These are phyloP conservation scores for Caenorhabditis inopinata DNA, from an alignment of 1,140 invertebrate species.

Conservation along the genomic window DNA sequence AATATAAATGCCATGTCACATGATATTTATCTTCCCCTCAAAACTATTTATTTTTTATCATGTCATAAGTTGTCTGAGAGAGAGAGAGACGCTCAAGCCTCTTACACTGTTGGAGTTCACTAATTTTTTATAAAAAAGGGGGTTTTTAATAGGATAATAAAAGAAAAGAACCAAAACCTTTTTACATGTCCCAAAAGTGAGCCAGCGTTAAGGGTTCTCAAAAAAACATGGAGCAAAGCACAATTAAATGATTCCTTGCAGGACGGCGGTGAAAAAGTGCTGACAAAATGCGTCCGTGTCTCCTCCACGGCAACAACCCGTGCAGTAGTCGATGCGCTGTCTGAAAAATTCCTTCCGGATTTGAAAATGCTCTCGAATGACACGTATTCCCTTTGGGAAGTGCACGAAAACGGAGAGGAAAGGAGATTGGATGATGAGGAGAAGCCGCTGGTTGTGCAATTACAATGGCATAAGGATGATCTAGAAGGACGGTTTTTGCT, in stretches of 20 bases:
- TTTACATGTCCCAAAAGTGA: no score
- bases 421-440: constrained; percentile 83
- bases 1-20: no score
- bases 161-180: no score
- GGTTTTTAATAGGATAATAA: no score
- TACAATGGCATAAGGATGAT: constrained; percentile 98
- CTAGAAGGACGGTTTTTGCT: constrained; percentile 93
- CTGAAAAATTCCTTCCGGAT: constrained; percentile 98
- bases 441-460: constrained; percentile 91
- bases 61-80: no score
- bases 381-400: constrained; percentile 93
- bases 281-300: constrained; percentile 98
- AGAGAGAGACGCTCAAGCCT: no score
- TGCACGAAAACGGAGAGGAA: constrained; percentile 92
- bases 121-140: no score
- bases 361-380: constrained; percentile 89
- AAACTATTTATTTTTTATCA: no score
- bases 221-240: background rate
- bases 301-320: constrained; percentile 88
- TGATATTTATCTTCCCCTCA: no score
- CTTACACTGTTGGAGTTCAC: no score
- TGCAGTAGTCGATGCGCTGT: constrained; percentile 90
- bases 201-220: no score
- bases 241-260: constrained; percentile 80
- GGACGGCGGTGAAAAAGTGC: constrained; percentile 69